phyloP scores from a whole-genome alignment of 2,113 vertebrate genomes.

The Alouatta palliata region DNA sequence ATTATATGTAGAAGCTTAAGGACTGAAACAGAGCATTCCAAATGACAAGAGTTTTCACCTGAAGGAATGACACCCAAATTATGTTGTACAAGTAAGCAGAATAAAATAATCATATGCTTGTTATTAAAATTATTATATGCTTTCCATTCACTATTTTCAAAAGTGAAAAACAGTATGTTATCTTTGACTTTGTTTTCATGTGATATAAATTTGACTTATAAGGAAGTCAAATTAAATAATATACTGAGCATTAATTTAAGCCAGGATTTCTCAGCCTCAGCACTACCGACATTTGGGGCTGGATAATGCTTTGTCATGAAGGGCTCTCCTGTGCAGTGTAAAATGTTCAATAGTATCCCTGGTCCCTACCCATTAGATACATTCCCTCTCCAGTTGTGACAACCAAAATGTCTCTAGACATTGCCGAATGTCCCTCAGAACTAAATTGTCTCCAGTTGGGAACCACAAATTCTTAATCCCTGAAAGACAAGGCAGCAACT shows the following conservation, averaged over 20 bases:
- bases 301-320: background rate
- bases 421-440: background rate
- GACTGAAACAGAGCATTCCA: background rate
- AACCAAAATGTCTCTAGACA: background rate
- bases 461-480: background rate
- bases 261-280: background rate
- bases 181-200: background rate
- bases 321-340: background rate
- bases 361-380: background rate
- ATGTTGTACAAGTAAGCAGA: background rate
- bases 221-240: background rate
- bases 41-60: slow-evolving; percentile 3
- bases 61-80: background rate
- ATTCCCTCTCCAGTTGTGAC: background rate
- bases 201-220: background rate
- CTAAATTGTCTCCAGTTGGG: background rate
- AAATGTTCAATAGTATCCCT: background rate
- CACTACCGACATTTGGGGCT: background rate
- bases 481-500: background rate
- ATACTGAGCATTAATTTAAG: background rate
- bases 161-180: background rate
- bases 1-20: background rate
- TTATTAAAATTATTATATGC: background rate
- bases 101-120: background rate
- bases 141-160: background rate